Conservation (phyloP, 2,888 invertebrate genomes). For the Limenitis camilla region DNA sequence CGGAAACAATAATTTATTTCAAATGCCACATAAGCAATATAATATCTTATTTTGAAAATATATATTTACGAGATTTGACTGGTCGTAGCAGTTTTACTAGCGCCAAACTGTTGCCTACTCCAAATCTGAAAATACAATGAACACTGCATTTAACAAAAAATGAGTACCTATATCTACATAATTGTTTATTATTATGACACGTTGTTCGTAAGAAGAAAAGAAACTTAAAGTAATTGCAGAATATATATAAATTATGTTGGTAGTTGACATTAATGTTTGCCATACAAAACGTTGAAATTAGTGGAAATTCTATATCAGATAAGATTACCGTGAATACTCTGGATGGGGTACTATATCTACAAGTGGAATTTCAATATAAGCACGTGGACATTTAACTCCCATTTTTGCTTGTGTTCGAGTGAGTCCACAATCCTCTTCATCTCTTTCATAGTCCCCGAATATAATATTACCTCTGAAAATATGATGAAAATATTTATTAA, state of each 20-base stretch:
- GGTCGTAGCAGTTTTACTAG: conserved; percentile 55
- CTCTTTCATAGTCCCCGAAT: conserved; percentile 60
- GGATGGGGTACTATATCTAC: conserved; percentile 53
- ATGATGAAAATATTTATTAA: not conserved
- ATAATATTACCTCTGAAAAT: conserved; percentile 47
- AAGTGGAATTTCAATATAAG: conserved; percentile 53
- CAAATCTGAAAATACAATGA: conserved; percentile 41
- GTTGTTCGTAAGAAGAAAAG: too few species aligned
- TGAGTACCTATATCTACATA: not conserved
- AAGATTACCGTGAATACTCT: conserved; percentile 49
- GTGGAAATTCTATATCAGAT: not conserved
- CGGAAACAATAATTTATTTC: too few species aligned
- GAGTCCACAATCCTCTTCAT: conserved; percentile 52
- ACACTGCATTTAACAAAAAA: not conserved
- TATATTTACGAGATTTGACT: conserved; percentile 50
- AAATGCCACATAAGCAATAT: too few species aligned
- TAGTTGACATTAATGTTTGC: too few species aligned
- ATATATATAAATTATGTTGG: not conserved
- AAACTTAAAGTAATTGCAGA: too few species aligned
- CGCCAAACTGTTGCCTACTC: conserved; percentile 55
- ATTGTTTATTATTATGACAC: not conserved
- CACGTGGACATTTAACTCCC: conserved; percentile 44
- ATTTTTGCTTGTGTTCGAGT: conserved; percentile 39
- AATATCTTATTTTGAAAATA: not conserved
- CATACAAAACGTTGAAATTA: not conserved